Evolutionary conservation across 2,797 vertebrate species (phyloP).

Genomic region (Eutrigla gurnardus): DNA sequence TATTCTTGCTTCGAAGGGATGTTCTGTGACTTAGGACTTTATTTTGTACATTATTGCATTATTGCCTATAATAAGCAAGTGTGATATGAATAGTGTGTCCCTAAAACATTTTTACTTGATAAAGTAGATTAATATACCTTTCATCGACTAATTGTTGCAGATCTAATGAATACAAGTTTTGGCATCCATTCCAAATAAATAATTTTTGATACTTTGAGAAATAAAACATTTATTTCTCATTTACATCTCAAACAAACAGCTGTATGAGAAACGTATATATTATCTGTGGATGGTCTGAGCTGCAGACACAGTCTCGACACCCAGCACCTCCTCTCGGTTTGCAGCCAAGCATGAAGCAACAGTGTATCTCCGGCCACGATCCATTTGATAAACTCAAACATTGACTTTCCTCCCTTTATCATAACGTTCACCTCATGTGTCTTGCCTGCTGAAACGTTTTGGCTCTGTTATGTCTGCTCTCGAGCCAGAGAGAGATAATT

Average conservation of each 20-base stretch:
- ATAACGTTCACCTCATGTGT: conserved; percentile 27
- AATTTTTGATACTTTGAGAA: background rate
- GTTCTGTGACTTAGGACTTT: too few relatives aligned
- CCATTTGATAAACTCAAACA: background rate
- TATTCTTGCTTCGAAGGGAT: too few relatives aligned
- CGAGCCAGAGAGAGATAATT: conserved; percentile 5
- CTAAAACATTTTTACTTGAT: background rate
- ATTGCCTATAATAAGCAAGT: too few relatives aligned
- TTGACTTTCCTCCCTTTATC: background rate
- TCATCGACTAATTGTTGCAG: background rate
- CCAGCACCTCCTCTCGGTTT: background rate
- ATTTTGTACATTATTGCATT: too few relatives aligned
- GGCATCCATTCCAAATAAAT: background rate
- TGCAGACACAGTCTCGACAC: background rate
- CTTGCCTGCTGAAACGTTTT: conserved; percentile 27
- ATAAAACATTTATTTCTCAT: background rate
- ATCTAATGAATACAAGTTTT: background rate
- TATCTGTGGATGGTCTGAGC: background rate
- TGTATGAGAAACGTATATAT: background rate
- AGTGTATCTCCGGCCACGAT: background rate
- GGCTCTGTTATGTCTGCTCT: conserved; percentile 13
- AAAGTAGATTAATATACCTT: background rate
- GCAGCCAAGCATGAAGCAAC: background rate
- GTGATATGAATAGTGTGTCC: too few relatives aligned
- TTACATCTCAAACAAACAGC: background rate